Evolutionary conservation across 2,888 invertebrate species (phyloP).

Genomic region (Dolichopus griseipennis): DNA sequence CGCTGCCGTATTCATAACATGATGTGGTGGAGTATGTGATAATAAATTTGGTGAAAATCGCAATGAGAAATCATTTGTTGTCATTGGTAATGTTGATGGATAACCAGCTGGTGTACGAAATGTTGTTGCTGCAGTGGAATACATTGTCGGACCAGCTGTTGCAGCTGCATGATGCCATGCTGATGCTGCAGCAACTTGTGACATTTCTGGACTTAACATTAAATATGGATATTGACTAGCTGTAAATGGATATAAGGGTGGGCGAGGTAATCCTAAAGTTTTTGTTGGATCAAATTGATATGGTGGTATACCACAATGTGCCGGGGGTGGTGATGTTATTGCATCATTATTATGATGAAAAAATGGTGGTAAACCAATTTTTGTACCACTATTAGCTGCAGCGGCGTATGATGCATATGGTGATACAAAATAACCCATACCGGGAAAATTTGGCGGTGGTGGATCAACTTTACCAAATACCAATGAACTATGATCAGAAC

Average conservation of each 20-base stretch:
- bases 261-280: conserved; percentile 78
- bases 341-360: conserved; percentile 86
- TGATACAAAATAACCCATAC: conserved; percentile 87
- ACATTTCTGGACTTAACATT: conserved; percentile 91
- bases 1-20: conserved; percentile 55
- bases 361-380: conserved; percentile 78
- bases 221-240: conserved; percentile 92
- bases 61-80: conserved; percentile 76
- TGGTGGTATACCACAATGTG: conserved; percentile 96
- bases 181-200: conserved; percentile 69
- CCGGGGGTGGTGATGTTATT: conserved; percentile 85
- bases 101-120: conserved; percentile 75
- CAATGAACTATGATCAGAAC: conserved; percentile 72
- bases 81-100: conserved; percentile 82
- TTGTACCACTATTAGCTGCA: conserved; percentile 33
- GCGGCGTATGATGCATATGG: conserved; percentile 70
- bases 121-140: conserved; percentile 66
- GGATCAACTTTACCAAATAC: conserved; percentile 59
- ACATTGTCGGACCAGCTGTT: conserved; percentile 62
- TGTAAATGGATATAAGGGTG: conserved; percentile 89
- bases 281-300: conserved; percentile 86
- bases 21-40: conserved; percentile 58
- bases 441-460: conserved; percentile 49
- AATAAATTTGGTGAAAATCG: conserved; percentile 87
- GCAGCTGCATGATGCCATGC: conserved; percentile 3